These are phyloP conservation scores for Poeciliopsis infans DNA, from an alignment of 2,797 vertebrate genomes.

Conservation along the genomic window DNA sequence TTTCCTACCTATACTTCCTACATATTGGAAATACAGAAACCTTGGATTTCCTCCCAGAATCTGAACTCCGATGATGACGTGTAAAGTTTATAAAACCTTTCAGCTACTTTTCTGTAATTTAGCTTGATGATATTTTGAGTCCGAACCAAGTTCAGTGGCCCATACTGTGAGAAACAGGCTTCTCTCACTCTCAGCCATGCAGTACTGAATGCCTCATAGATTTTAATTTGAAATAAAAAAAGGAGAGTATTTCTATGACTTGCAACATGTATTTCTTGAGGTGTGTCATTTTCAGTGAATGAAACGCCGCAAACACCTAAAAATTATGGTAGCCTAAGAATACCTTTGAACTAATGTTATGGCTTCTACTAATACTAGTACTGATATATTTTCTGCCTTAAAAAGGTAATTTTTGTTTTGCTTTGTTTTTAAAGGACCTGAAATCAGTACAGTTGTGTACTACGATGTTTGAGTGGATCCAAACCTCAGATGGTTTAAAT, in stretches of 20 bases:
- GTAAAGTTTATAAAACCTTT: background rate
- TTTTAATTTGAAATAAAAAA: background rate
- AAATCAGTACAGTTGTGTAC: background rate
- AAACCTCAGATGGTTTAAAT: background rate
- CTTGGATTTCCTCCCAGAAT: background rate
- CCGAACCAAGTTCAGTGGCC: background rate
- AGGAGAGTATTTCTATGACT: background rate
- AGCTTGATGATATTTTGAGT: background rate
- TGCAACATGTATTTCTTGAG: background rate
- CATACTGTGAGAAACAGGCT: background rate
- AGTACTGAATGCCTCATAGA: background rate
- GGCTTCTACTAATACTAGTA: background rate
- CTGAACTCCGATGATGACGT: background rate
- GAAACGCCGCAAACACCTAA: background rate
- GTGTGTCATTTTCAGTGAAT: background rate
- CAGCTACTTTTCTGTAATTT: background rate
- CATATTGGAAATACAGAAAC: background rate
- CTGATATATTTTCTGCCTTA: background rate
- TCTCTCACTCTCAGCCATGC: background rate
- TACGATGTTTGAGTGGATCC: background rate
- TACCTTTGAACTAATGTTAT: background rate
- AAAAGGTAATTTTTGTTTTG: background rate
- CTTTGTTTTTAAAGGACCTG: background rate
- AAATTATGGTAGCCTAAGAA: background rate
- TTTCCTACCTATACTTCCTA: background rate